Evolutionary conservation across 2,797 vertebrate genomes (phyloP).

Genomic region (Anisognathus igniventris): DNA sequence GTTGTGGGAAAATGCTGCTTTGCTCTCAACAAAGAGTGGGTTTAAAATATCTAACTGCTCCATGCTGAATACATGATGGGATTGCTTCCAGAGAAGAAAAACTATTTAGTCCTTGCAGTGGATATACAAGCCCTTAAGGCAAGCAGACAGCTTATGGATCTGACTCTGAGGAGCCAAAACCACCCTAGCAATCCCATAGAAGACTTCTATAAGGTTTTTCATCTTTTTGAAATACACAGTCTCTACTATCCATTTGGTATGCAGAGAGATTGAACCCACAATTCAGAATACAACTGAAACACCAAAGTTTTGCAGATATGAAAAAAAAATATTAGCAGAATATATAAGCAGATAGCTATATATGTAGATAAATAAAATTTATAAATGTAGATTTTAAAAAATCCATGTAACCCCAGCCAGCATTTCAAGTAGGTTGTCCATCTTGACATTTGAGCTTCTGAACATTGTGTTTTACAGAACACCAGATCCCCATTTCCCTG

Average conservation of each 20-base stretch:
- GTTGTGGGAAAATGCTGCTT: neutral
- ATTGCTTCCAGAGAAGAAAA: neutral
- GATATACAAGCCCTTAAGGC: neutral
- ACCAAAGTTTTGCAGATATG: neutral
- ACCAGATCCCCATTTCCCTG: neutral
- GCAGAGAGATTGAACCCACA: neutral
- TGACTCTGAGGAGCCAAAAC: neutral
- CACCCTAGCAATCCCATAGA: neutral
- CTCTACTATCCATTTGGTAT: neutral
- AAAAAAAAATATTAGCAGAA: neutral
- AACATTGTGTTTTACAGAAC: neutral
- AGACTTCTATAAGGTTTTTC: neutral
- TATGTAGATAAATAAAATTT: neutral
- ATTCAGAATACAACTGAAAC: neutral
- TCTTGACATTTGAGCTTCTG: neutral
- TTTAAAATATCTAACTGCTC: neutral
- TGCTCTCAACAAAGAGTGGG: neutral
- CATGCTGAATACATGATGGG: neutral
- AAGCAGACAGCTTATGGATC: neutral
- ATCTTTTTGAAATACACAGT: neutral
- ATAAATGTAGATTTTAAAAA: neutral
- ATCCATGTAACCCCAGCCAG: neutral
- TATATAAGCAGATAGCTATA: neutral
- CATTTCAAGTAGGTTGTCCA: neutral
- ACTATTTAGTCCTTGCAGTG: neutral